Conservation (phyloP, 2,888 invertebrate genomes). For the Cantharis rufa region DNA sequence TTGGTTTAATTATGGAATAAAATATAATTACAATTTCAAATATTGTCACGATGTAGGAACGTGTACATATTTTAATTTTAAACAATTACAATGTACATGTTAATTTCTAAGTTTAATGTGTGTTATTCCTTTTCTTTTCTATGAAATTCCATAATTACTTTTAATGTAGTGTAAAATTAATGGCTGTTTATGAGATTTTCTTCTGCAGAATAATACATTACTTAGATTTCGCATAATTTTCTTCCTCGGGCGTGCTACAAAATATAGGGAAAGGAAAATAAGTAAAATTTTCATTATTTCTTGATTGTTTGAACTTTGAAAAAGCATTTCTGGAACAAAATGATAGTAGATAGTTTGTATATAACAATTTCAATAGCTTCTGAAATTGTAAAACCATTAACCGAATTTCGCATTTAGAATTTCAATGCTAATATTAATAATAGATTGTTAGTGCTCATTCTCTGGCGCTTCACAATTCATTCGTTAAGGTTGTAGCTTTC, state of each 20-base stretch:
- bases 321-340: background rate
- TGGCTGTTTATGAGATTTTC: background rate
- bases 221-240: background rate
- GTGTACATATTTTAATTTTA: background rate
- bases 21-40: background rate
- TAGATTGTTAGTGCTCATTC: background rate
- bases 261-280: background rate
- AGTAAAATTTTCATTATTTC: background rate
- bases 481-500: background rate
- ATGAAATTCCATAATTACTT: background rate
- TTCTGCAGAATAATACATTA: background rate
- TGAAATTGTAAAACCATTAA: background rate
- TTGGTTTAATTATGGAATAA: background rate
- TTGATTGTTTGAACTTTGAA: background rate
- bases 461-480: background rate
- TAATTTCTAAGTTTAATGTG: background rate
- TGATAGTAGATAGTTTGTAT: background rate
- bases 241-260: background rate
- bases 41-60: background rate
- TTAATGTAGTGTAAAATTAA: background rate
- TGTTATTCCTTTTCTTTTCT: background rate
- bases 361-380: background rate
- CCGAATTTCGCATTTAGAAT: background rate
- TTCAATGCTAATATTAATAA: background rate
- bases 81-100: background rate